A percentile compares a stretch with the other conserved stretches of the same genome.
phyloP scores from a whole-genome alignment of 2,797 vertebrate species.

The Chiroxiphia lanceolata region DNA sequence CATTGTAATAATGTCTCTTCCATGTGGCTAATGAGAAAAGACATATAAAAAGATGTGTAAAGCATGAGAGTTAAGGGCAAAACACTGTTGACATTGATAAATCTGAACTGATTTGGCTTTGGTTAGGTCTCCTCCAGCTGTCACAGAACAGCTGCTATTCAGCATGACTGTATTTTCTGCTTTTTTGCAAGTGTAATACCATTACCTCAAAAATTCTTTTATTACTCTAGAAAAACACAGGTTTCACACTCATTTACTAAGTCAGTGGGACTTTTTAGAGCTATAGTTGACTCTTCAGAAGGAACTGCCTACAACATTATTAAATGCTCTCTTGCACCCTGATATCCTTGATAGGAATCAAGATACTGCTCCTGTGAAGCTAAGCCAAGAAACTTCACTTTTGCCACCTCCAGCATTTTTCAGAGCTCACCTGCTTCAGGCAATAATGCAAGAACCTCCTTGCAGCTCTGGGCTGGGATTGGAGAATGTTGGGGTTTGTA shows the following conservation, averaged over 20 bases:
- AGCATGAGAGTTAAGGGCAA: background rate
- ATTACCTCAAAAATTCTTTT: background rate
- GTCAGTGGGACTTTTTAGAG: background rate
- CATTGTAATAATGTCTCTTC: background rate
- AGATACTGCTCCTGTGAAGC: background rate
- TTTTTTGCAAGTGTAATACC: background rate
- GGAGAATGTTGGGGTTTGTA: background rate
- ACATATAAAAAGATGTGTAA: background rate
- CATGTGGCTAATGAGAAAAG: background rate
- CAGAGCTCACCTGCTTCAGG: background rate
- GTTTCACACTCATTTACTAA: background rate
- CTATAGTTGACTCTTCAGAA: background rate
- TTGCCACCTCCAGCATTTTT: background rate
- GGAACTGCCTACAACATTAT: background rate
- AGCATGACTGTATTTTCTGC: background rate
- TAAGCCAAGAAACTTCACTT: background rate
- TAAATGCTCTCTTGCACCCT: background rate
- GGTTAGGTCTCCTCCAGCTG: background rate
- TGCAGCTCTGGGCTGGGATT: background rate
- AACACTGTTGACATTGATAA: background rate
- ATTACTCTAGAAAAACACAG: background rate
- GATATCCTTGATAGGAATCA: background rate
- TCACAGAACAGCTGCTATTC: background rate
- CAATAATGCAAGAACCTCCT: background rate
- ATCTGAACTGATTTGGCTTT: constrained; percentile 3